phyloP scores from a whole-genome alignment of 2,113 vertebrate genomes.

The Struthidea cinerea region DNA sequence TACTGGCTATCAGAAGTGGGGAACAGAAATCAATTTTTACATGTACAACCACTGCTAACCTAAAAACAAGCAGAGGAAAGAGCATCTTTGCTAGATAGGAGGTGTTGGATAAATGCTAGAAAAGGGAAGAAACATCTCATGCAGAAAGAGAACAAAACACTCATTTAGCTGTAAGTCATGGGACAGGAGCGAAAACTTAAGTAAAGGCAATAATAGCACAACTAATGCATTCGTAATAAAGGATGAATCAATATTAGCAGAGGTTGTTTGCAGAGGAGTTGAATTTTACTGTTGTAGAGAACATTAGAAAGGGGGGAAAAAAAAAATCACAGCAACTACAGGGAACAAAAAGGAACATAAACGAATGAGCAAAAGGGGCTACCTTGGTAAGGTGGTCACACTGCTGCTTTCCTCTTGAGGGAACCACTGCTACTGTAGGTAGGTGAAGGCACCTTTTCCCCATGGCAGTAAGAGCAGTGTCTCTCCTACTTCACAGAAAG shows the following conservation, averaged over 20 bases:
- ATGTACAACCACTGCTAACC: not conserved
- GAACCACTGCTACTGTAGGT: rapidly evolving
- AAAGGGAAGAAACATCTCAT: not conserved
- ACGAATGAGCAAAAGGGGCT: not conserved
- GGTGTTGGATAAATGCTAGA: not conserved
- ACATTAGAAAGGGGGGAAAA: not conserved
- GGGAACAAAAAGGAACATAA: not conserved
- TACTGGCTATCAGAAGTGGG: not conserved
- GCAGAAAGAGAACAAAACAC: not conserved
- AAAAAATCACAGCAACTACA: not conserved
- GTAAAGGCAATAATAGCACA: not conserved
- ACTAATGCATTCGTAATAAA: not conserved
- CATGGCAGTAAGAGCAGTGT: rapidly evolving
- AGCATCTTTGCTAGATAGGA: not conserved
- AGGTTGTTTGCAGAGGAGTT: not conserved
- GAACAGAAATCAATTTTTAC: not conserved
- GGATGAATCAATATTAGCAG: not conserved
- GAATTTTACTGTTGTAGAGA: not conserved
- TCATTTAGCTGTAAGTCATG: not conserved
- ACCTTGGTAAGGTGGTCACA: not conserved
- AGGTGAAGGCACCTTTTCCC: not conserved
- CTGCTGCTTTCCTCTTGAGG: not conserved
- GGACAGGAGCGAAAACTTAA: not conserved
- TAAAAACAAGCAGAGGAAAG: not conserved
- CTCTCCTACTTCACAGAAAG: not conserved